Evolutionary conservation across 2,113 vertebrate species (phyloP).

Genomic region (Pluvianellus socialis): DNA sequence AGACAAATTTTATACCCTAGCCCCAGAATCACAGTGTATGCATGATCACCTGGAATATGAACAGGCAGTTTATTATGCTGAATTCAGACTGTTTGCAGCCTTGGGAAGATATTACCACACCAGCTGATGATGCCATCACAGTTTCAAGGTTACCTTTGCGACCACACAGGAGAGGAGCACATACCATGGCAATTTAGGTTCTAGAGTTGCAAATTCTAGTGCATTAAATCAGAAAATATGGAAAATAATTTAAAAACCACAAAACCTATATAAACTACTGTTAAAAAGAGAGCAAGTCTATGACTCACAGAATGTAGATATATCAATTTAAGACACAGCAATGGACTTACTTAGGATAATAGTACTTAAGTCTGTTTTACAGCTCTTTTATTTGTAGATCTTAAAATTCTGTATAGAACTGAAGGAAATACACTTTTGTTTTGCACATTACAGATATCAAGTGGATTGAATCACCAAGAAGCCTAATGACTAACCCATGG

Average conservation of each 20-base stretch:
- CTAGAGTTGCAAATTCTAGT: neutral
- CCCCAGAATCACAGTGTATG: neutral
- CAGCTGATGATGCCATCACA: rapidly evolving
- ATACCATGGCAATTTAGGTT: neutral
- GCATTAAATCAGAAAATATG: neutral
- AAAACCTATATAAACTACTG: neutral
- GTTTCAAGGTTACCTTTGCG: neutral
- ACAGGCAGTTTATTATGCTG: neutral
- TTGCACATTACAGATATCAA: neutral
- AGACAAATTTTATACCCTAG: neutral
- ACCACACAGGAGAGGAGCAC: neutral
- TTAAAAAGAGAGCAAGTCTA: neutral
- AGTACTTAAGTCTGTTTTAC: neutral
- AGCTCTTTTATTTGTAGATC: neutral
- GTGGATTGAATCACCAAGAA: neutral
- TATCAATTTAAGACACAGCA: neutral
- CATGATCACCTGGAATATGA: neutral
- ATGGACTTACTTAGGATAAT: neutral
- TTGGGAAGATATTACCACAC: neutral
- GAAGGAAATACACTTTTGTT: neutral
- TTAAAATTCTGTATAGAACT: neutral
- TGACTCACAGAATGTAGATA: neutral
- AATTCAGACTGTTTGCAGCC: neutral
- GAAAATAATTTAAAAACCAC: neutral
- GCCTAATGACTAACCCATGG: neutral